These are phyloP conservation scores for Xenopus laevis DNA, from an alignment of 2,113 vertebrate species.

Conservation along the genomic window DNA sequence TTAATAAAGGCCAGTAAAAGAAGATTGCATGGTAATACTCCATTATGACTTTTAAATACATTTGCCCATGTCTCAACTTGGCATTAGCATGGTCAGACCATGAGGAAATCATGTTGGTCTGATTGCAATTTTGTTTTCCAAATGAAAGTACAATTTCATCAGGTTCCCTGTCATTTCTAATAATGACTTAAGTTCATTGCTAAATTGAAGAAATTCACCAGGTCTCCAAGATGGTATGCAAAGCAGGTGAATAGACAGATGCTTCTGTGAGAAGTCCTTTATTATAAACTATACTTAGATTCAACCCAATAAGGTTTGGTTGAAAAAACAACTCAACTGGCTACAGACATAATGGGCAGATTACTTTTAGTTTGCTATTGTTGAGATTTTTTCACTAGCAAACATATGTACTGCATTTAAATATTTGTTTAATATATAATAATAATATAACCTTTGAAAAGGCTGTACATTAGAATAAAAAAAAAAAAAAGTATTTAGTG, in stretches of 20 bases:
- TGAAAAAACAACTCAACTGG: conserved; percentile 54
- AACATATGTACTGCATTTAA: too few species aligned
- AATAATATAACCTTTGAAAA: too few species aligned
- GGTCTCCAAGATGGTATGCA: conserved; percentile 61
- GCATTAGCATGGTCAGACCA: conserved; percentile 91
- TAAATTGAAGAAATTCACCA: conserved; percentile 86
- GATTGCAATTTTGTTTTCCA: conserved; percentile 99
- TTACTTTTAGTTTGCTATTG: conserved; percentile 19
- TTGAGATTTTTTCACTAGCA: too few species aligned
- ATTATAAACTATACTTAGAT: conserved; percentile 47
- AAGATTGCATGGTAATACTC: conserved; percentile 91
- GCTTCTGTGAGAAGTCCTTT: conserved; percentile 50
- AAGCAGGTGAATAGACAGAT: conserved; percentile 73
- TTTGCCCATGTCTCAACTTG: conserved; percentile 90
- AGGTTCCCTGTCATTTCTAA: conserved; percentile 99
- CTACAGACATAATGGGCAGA: conserved; percentile 48
- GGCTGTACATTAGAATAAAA: too few species aligned
- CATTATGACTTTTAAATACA: conserved; percentile 99
- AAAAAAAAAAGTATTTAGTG: too few species aligned
- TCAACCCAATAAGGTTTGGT: conserved; percentile 51
- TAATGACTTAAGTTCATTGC: conserved; percentile 87
- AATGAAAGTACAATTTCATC: conserved; percentile 99
- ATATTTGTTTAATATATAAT: too few species aligned
- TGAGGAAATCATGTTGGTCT: conserved; percentile 93
- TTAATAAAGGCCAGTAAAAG: conserved; percentile 92